Percentiles rank a stretch among this genome's conserved stretches.
These are phyloP conservation scores for Cynaeus angustus DNA, from an alignment of 2,888 invertebrate genomes.

Conservation along the genomic window DNA sequence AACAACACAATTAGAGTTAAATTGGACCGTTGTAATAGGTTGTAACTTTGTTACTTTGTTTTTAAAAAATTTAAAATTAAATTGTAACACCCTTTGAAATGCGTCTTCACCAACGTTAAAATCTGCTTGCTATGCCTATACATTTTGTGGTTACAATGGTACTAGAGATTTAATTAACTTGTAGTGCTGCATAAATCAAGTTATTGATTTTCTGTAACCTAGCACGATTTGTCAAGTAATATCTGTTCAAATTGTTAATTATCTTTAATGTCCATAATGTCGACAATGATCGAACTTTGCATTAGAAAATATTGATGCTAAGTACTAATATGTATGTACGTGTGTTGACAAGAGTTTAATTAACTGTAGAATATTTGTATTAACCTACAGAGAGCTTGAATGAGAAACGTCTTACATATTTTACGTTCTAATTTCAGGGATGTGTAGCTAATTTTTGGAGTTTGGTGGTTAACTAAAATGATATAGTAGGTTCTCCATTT, in stretches of 20 bases:
- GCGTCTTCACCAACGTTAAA: no score
- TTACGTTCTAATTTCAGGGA: no score
- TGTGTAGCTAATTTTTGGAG: no score
- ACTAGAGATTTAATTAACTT: constrained; percentile 39
- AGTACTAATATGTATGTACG: constrained; percentile 8
- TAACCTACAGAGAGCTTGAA: background rate
- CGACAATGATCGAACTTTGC: constrained; percentile 23
- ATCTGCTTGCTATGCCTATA: no score
- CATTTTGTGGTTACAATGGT: background rate
- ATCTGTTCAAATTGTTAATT: constrained; percentile 42
- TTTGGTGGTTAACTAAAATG: no score
- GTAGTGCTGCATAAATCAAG: constrained; percentile 39
- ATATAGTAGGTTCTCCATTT: no score
- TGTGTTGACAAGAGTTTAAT: constrained; percentile 12
- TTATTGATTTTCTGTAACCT: constrained; percentile 37
- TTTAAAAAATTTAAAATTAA: no score
- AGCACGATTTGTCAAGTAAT: constrained; percentile 40
- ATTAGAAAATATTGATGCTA: constrained; percentile 20
- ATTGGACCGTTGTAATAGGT: no score
- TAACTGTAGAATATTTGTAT: constrained; percentile 8
- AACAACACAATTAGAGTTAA: no score
- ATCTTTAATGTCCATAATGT: constrained; percentile 36
- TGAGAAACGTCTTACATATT: background rate
- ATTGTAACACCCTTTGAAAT: no score
- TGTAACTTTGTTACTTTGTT: no score